A percentile compares a stretch with the other conserved stretches of the same genome.
These are phyloP conservation scores for Salticus scenicus DNA, from an alignment of 2,888 invertebrate species.

Conservation along the genomic window DNA sequence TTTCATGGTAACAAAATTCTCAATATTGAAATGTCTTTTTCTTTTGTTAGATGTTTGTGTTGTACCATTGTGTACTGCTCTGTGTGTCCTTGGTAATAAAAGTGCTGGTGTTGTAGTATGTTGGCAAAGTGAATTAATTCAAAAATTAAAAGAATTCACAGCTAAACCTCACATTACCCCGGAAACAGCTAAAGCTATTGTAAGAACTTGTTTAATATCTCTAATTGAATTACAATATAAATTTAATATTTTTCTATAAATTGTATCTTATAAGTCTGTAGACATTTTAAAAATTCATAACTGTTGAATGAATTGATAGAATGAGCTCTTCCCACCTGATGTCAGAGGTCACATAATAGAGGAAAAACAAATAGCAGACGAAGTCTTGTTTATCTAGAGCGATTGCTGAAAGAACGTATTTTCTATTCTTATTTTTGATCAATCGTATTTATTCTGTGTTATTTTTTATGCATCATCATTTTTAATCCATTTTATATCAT, in stretches of 20 bases:
- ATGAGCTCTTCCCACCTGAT: too few relatives aligned
- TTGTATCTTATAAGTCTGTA: neutral
- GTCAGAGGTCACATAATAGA: too few relatives aligned
- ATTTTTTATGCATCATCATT: too few relatives aligned
- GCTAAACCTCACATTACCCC: constrained; percentile 55
- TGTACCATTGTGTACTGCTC: constrained; percentile 82
- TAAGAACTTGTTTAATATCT: constrained; percentile 41
- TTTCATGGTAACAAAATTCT: neutral
- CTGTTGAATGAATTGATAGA: too few relatives aligned
- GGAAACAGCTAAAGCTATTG: constrained; percentile 72
- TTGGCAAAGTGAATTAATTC: constrained; percentile 78
- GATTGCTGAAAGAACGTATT: too few relatives aligned
- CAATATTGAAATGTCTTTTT: neutral
- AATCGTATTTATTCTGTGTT: too few relatives aligned
- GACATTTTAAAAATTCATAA: too few relatives aligned
- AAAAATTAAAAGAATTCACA: constrained; percentile 71
- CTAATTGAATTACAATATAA: neutral
- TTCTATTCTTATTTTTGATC: too few relatives aligned
- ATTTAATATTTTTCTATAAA: neutral
- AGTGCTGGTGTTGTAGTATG: constrained; percentile 80
- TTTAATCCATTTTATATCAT: too few relatives aligned
- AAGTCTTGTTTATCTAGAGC: too few relatives aligned
- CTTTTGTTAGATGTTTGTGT: constrained; percentile 71
- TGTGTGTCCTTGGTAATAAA: constrained; percentile 84
- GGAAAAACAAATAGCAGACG: too few relatives aligned